Evolutionary conservation across 2,888 invertebrate species (phyloP).

Genomic region (Lycocerus yunnanus): DNA sequence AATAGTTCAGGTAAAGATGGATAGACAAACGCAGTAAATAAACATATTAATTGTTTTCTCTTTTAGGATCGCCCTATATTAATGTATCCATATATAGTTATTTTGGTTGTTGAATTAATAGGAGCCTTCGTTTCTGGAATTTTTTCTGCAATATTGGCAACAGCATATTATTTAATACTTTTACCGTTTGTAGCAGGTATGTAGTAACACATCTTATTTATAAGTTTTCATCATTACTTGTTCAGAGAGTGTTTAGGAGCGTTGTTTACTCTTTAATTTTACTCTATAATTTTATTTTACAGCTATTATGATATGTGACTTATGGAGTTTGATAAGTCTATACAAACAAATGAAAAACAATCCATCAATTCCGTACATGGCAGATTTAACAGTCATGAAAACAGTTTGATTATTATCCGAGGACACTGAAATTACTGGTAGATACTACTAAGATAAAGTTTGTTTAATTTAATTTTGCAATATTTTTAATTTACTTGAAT

Average conservation of each 20-base stretch:
- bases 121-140: rapidly evolving
- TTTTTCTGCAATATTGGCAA: not conserved
- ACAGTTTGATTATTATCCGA: not conserved
- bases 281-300: not conserved
- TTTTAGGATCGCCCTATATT: slow-evolving; percentile 8
- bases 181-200: not conserved
- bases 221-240: not conserved
- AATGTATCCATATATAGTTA: slow-evolving; percentile 1
- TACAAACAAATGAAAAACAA: not conserved
- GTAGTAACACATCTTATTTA: not conserved
- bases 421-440: no score
- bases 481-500: no score
- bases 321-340: not conserved
- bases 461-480: no score
- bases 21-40: no score
- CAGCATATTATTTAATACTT: not conserved
- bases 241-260: no score
- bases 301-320: not conserved
- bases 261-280: no score
- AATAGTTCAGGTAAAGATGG: not conserved
- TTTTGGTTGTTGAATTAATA: slow-evolving; percentile 7
- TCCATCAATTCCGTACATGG: no score
- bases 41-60: not conserved
- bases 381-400: not conserved
- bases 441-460: no score